Evolutionary conservation across 1,140 invertebrate species (phyloP), one percentile per base, ranked within the genome.

Genomic region (Tyrophagus putrescentiae): DNA sequence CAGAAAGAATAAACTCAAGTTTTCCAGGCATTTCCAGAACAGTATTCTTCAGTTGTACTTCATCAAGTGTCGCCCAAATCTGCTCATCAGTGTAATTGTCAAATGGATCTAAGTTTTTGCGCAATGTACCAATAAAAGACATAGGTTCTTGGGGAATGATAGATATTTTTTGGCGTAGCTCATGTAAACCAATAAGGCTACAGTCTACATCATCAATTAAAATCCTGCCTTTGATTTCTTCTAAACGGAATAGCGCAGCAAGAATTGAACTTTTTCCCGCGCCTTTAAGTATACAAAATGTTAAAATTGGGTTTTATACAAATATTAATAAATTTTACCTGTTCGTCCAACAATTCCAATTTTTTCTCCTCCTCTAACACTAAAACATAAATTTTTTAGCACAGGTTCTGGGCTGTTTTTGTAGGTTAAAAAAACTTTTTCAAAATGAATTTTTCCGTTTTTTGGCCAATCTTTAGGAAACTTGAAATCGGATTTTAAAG

Each of bases 131-230:
- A 23, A 70, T 68, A 67, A 76, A 76, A 23, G 76, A 62, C 9
- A 70, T 61, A 5, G 74, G 72, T 58, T 71, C 71, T 68, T 82
- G 80, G 0, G 92, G 89, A 67, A 98, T 94, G 65, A 95, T 82
- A 23, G 85, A 85, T 57, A 98, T 74, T n/a, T 62, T 54, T 54
- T 23, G 60, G 21, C 63, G 11, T 23, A 92, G 73, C 58, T 81
- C 77, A 58, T 75, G 72, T 9, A 89, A 70, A 45, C 78, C 76
- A n/a, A 91, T 67, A 23, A 75, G 75, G 25, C 79, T 73, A 34
- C 94, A 79, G 70, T 92, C 82, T 4, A 93, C 81, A 53, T 81
- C 81, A 72, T 95, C 91, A 60, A 94, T 80, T 3, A 72, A 72
- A 65, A 95, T 85, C 23, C 74, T 73, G 9, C 91, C 91, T 16